Evolutionary conservation across 2,113 vertebrate species (phyloP).

Genomic region (Porphyrio hochstetteri): DNA sequence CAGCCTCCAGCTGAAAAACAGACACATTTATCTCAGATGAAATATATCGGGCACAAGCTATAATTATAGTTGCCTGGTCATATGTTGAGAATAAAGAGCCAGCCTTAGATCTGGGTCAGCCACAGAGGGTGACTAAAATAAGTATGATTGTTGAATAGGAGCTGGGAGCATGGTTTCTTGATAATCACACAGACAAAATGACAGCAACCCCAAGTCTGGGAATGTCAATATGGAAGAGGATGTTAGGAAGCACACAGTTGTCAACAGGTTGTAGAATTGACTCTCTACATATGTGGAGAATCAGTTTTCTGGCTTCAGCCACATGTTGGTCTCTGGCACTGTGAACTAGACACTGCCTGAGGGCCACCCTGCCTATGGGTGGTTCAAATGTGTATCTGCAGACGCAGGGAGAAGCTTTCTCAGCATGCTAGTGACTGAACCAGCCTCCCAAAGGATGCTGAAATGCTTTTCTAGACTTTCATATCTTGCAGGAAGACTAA

Average conservation of each 20-base stretch:
- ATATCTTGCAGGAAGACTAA: background rate
- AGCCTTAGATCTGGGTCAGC: background rate
- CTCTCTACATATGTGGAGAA: background rate
- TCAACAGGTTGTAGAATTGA: background rate
- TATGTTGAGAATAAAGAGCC: background rate
- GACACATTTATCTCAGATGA: background rate
- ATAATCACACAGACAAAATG: background rate
- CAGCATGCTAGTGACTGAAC: background rate
- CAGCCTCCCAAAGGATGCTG: background rate
- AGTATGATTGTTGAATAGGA: background rate
- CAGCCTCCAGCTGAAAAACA: background rate
- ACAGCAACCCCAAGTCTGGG: background rate
- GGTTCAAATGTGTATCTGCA: background rate
- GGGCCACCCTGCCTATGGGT: background rate
- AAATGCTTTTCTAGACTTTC: background rate
- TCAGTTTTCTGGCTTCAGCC: background rate
- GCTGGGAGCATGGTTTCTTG: background rate
- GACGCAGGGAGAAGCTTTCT: background rate
- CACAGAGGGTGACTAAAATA: background rate
- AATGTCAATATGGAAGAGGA: background rate
- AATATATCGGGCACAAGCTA: background rate
- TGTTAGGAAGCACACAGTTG: background rate
- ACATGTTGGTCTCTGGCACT: fast-evolving
- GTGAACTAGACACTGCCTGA: background rate
- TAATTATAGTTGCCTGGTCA: slow-evolving; percentile 7